phyloP scores from a whole-genome alignment of 2,888 invertebrate genomes.

The Leptinotarsa peninsularis region DNA sequence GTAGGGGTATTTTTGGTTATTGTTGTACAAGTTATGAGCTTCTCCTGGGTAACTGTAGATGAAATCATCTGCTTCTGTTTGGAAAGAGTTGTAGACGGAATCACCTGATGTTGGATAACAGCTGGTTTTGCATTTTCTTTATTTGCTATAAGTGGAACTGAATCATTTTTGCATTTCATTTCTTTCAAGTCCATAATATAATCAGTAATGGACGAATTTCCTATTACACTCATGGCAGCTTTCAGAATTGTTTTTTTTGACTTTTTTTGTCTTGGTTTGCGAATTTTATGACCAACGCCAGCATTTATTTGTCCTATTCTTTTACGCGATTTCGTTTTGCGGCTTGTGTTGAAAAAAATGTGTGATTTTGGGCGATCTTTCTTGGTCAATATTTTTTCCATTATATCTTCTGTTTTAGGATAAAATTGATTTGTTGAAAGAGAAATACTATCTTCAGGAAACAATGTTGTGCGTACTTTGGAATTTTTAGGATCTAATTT shows the following conservation, averaged over 20 bases:
- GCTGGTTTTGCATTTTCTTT: conserved; percentile 41
- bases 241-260: conserved; percentile 52
- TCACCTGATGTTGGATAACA: neutral
- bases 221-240: conserved; percentile 56
- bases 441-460: conserved; percentile 63
- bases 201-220: conserved; percentile 55
- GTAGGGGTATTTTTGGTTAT: conserved; percentile 21
- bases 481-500: conserved; percentile 54
- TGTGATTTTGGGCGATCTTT: conserved; percentile 25
- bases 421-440: conserved; percentile 71
- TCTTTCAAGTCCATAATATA: conserved; percentile 50
- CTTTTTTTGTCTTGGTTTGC: conserved; percentile 70
- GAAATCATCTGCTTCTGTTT: conserved; percentile 33
- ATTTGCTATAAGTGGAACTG: conserved; percentile 34
- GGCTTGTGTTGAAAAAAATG: conserved; percentile 27
- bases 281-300: conserved; percentile 75
- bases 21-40: conserved; percentile 19
- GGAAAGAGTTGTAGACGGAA: conserved; percentile 19
- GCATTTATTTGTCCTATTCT: conserved; percentile 72
- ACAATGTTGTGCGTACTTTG: conserved; percentile 63
- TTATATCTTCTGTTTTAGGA: conserved; percentile 63
- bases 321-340: conserved; percentile 35
- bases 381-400: conserved; percentile 37
- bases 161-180: conserved; percentile 38
- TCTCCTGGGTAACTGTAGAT: conserved; percentile 25